Base-by-base conservation (phyloP, 2,113 vertebrate species). In the Muntiacus muntjak region DNA sequence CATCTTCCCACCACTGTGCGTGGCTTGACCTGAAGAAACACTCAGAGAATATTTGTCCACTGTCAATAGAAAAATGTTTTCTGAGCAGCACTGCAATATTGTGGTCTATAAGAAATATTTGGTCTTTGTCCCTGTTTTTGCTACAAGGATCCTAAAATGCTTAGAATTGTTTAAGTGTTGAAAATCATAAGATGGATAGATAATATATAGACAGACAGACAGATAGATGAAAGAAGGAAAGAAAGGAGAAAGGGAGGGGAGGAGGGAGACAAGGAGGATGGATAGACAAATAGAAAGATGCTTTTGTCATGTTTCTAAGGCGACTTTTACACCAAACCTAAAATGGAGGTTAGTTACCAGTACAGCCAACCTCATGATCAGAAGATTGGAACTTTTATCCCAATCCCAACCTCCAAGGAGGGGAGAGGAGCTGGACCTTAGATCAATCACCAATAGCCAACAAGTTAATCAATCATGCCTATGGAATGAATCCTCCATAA, bases 1-100 rank as follows among this genome's bases (percentile, higher is more conserved):
- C 84, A 1, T 19, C 33, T 84, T 54, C 23, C 67, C 2, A 17
- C 7, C 57, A 52, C 78, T 21, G 50, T n/a, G 13, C 1, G 0
- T 7, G 6, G 54, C 54, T 82, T 50, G 54, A 8, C 54, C 71
- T 36, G 19, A 52, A 81, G 30, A 12, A 21, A 58, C 17, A 1
- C 64, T 19, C 55, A 25, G 17, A 3, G 60, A 30, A 4, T 30
- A 2, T 52, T 33, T 17, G 40, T 12, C 26, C 57, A 3, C 5
- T 0, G 2, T 4, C 7, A 25, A 21, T 0, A 26, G 28, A 26
- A 62, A 19, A 4, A 8, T 6, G 14, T 28, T 25, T 26, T 11
- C 76, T 21, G 28, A 79, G 89, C 2, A 21, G 62, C 16, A 4
- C 11, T 14, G 16, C n/a, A 26, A 23, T 30, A 17, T 12, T 30